Evolutionary conservation across 2,888 invertebrate genomes (phyloP).

Genomic region (Aphodius sticticus): DNA sequence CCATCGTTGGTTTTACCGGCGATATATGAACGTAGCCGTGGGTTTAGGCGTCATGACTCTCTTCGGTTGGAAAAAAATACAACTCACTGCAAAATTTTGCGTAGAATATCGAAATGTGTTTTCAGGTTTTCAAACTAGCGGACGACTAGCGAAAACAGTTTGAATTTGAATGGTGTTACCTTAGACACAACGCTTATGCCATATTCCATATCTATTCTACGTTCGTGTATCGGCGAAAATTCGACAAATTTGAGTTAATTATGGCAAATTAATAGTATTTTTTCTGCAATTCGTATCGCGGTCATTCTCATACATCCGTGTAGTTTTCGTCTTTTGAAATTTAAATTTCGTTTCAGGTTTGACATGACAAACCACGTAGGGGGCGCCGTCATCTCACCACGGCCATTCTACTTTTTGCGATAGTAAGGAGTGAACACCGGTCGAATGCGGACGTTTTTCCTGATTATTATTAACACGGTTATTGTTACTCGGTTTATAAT

Average conservation of each 20-base stretch:
- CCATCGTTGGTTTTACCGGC: neutral
- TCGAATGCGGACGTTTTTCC: neutral
- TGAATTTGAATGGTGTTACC: constrained; percentile 4
- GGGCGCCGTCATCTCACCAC: neutral
- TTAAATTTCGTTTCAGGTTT: neutral
- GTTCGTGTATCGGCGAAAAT: neutral
- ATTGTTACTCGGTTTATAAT: neutral
- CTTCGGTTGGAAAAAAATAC: neutral
- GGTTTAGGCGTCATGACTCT: neutral
- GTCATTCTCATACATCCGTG: neutral
- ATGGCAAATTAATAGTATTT: neutral
- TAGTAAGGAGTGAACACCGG: neutral
- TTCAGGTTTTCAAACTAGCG: neutral
- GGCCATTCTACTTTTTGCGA: neutral
- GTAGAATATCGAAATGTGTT: neutral
- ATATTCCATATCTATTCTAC: neutral
- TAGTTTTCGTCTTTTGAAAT: neutral
- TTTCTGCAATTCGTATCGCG: neutral
- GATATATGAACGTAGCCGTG: neutral
- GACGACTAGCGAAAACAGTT: neutral
- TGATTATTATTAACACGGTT: neutral
- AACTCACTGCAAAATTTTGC: neutral
- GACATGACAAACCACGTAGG: neutral
- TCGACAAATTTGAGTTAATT: neutral
- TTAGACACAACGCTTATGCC: neutral